Conservation (phyloP, 2,888 invertebrate species). For the Formica aserva region DNA sequence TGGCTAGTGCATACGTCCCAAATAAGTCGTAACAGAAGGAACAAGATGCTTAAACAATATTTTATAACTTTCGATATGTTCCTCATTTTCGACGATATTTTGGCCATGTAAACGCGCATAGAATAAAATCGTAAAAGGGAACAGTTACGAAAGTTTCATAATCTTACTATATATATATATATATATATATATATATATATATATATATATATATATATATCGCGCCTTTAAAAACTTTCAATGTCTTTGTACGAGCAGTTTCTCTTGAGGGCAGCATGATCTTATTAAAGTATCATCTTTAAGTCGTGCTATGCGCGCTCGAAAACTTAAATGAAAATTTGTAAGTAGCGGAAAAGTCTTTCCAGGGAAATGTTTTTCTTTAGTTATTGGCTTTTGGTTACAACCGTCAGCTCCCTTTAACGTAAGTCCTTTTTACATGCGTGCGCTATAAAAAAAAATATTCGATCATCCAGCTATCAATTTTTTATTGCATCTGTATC, state of each 20-base stretch:
- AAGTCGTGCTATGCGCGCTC: conserved; percentile 54
- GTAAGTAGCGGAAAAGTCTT: conserved; percentile 49
- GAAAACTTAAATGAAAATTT: conserved; percentile 70
- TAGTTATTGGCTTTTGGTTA: conserved; percentile 29
- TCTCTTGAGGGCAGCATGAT: conserved; percentile 48
- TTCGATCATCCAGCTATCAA: background rate
- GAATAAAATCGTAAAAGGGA: conserved; percentile 40
- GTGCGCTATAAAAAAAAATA: background rate
- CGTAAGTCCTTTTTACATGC: background rate
- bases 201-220: conserved; percentile 52
- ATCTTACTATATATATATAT: conserved; percentile 48
- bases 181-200: conserved; percentile 55
- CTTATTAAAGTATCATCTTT: conserved; percentile 67
- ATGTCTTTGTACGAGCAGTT: conserved; percentile 46
- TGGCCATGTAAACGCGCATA: background rate
- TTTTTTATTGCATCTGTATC: background rate
- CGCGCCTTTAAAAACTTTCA: conserved; percentile 60
- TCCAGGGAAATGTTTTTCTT: conserved; percentile 34
- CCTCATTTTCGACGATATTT: conserved; percentile 1
- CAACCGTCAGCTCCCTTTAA: background rate
- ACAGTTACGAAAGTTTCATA: conserved; percentile 56
- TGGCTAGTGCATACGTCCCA: background rate
- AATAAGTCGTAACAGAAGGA: background rate
- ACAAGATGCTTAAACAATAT: background rate
- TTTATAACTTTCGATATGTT: background rate